These are phyloP conservation scores for Sarcophilus harrisii DNA, from an alignment of 2,797 vertebrate genomes.

Conservation along the genomic window DNA sequence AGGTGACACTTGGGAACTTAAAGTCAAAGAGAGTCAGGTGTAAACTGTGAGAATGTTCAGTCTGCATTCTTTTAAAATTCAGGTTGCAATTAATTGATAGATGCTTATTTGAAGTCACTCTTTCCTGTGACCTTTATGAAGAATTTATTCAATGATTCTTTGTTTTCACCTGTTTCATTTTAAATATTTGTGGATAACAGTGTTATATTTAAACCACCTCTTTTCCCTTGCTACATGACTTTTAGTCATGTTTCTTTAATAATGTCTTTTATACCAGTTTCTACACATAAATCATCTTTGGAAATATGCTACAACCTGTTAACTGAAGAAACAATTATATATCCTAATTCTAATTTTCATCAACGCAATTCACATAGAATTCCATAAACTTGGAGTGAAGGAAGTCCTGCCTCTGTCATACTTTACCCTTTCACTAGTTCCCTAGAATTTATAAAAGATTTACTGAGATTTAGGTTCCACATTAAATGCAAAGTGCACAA, in stretches of 20 bases:
- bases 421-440: not conserved
- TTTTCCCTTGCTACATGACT: not conserved
- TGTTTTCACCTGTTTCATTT: not conserved
- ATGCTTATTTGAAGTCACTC: not conserved
- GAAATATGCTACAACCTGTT: not conserved
- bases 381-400: not conserved
- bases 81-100: not conserved
- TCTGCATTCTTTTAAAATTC: not conserved
- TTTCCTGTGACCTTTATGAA: not conserved
- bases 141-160: not conserved
- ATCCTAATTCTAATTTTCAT: not conserved
- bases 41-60: not conserved
- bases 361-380: not conserved
- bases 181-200: not conserved
- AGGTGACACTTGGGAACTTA: not conserved
- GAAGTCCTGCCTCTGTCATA: not conserved
- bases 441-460: not conserved
- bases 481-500: not conserved
- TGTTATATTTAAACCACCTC: not conserved
- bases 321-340: not conserved
- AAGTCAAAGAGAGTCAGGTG: not conserved
- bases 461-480: not conserved
- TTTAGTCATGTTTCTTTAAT: not conserved
- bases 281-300: not conserved
- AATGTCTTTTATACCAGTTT: not conserved